Percentiles rank a stretch among this genome's conserved stretches.
Evolutionary conservation across 2,888 invertebrate genomes (phyloP).

Genomic region (Melanostoma mellinum): DNA sequence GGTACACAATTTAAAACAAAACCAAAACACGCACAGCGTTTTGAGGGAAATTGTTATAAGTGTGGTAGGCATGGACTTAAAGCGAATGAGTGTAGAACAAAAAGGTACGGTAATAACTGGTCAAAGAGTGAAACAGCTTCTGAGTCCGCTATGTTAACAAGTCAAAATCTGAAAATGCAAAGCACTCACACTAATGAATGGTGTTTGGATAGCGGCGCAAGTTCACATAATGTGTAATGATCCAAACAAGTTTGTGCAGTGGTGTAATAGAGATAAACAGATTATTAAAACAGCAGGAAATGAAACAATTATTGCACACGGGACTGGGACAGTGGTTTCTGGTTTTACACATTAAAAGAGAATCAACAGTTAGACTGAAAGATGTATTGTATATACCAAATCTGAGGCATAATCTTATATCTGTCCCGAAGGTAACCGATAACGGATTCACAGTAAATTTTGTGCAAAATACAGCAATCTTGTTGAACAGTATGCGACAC

Average conservation of each 20-base stretch:
- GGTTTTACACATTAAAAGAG: background rate
- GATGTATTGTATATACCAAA: slow-evolving; percentile 14
- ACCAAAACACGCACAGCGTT: background rate
- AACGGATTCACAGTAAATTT: no score
- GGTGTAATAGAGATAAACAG: slow-evolving; percentile 3
- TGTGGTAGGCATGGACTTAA: no score
- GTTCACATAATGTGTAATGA: slow-evolving; percentile 18
- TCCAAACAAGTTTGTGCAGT: slow-evolving; percentile 2
- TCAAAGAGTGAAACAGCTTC: no score
- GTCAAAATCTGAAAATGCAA: no score
- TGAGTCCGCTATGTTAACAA: no score
- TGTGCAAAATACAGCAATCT: no score
- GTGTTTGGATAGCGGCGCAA: background rate
- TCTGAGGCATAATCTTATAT: background rate
- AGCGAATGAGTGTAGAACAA: no score
- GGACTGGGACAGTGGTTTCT: slow-evolving; percentile 2
- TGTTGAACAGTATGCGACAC: no score
- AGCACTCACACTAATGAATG: no score
- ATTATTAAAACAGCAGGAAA: slow-evolving; percentile 21
- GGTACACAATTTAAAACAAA: background rate
- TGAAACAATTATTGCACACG: slow-evolving; percentile 5
- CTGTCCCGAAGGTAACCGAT: no score
- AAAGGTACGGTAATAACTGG: no score
- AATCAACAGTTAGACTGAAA: background rate
- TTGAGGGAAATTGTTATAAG: slow-evolving; percentile 4